Evolutionary conservation across 2,113 vertebrate species (phyloP).

Genomic region (Hypanus sabinus): DNA sequence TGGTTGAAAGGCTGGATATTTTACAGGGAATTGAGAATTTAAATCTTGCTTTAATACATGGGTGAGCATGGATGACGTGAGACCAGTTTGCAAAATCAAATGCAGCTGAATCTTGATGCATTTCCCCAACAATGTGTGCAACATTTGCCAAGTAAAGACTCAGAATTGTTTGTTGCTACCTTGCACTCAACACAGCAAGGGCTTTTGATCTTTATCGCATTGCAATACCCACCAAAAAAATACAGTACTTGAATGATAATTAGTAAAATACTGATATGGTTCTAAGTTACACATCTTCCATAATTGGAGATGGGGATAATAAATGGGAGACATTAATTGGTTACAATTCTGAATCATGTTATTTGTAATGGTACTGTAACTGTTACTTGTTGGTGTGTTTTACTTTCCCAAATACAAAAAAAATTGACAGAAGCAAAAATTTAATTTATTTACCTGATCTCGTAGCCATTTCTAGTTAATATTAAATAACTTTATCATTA

Average conservation of each 20-base stretch:
- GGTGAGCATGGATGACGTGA: neutral
- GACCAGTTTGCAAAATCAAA: neutral
- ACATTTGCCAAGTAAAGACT: constrained; percentile 21
- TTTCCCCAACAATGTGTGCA: neutral
- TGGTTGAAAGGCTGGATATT: constrained; percentile 29
- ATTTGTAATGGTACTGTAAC: no score
- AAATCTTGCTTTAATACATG: neutral
- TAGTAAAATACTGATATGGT: neutral
- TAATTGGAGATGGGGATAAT: neutral
- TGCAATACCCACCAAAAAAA: neutral
- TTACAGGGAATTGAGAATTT: constrained; percentile 3
- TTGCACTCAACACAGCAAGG: neutral
- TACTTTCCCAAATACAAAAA: neutral
- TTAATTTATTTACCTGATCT: neutral
- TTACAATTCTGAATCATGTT: neutral
- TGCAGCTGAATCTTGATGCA: neutral
- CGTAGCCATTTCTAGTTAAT: no score
- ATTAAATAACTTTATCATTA: neutral
- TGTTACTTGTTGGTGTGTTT: neutral
- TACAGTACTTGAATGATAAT: neutral
- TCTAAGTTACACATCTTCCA: neutral
- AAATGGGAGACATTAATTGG: neutral
- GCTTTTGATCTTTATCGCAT: neutral
- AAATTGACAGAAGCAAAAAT: neutral
- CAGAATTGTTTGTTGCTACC: neutral